Base-by-base conservation (phyloP, 2,113 vertebrate species). In the Opisthocomus hoazin region DNA sequence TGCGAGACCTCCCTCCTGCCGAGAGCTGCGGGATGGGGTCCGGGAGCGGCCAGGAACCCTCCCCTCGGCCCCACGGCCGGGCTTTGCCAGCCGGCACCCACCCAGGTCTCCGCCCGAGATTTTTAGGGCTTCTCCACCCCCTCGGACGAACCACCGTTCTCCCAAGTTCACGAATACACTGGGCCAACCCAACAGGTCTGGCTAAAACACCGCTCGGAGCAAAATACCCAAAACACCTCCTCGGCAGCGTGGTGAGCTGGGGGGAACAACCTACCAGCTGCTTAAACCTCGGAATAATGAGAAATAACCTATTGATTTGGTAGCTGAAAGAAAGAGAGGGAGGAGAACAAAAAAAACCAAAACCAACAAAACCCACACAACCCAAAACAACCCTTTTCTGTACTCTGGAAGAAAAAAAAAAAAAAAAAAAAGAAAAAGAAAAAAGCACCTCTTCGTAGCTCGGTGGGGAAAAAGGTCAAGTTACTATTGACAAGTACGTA, bases 401-500 rank as follows among this genome's bases (percentile, higher is more conserved):
- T 91, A 92, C 79, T 90, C 82, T 84, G 30, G 70, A 68, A 53
- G 24, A 6, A 39, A 5, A 13, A 36, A 14, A 6, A 30, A 18
- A 37, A 16, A 45, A 63, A 63, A 41, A 13, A 36, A 14, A 6
- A 30, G 15, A 37, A 15, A 45, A 63, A 64, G n/a, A 73, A 23
- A 68, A 58, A 71, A 26, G 41, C 70, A 93, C 79, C 77, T 95
- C 77, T 95, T 94, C 89, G 41, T 94, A 90, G 94, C 95, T 97
- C 88, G 27, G 84, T 91, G 84, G 93, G 81, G 91, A 77, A 96
- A 95, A 97, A 97, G 96, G 97, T 97, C 98, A 98, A 96, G 91
- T 93, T 97, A 96, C 97, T 95, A 96, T 92, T 98, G 97, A 98
- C 96, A 97, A 97, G 97, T 95, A 97, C 96, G 97, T 98, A 97